Conservation (phyloP, 1,140 invertebrate species). For the Artemia franciscana region DNA sequence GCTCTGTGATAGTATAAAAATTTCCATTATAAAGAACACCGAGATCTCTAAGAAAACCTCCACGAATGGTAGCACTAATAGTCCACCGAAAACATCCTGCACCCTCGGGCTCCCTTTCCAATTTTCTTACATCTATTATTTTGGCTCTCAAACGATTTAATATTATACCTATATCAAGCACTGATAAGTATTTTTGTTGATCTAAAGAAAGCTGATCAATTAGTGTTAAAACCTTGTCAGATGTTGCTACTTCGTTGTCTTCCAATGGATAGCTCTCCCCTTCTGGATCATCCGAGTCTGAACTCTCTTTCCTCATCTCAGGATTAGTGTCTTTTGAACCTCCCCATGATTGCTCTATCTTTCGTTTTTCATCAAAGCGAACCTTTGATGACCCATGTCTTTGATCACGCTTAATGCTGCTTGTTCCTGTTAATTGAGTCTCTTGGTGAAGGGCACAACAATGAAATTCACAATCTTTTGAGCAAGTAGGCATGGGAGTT, state of each 20-base stretch:
- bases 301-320: constrained; percentile 29
- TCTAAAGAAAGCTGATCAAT: constrained; percentile 77
- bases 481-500: neutral
- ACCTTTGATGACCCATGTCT: constrained; percentile 7
- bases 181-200: constrained; percentile 66
- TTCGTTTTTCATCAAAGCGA: constrained; percentile 11
- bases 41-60: constrained; percentile 62
- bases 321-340: constrained; percentile 16
- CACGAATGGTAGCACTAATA: constrained; percentile 71
- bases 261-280: constrained; percentile 42
- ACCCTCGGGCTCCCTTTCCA: constrained; percentile 68
- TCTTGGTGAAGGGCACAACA: constrained; percentile 80
- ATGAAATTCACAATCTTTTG: constrained; percentile 66
- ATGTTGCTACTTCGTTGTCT: constrained; percentile 62
- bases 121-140: constrained; percentile 70
- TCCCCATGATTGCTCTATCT: neutral
- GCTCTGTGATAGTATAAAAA: constrained; percentile 81
- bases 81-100: constrained; percentile 85
- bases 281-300: constrained; percentile 75
- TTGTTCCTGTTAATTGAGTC: constrained; percentile 48
- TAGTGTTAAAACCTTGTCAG: constrained; percentile 69
- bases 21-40: constrained; percentile 86
- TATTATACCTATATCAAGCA: constrained; percentile 85
- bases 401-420: constrained; percentile 2
- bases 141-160: constrained; percentile 71